Evolutionary conservation across 2,888 invertebrate species (phyloP), one percentile per base, ranked within the genome.

Genomic region (Trilocha varians): DNA sequence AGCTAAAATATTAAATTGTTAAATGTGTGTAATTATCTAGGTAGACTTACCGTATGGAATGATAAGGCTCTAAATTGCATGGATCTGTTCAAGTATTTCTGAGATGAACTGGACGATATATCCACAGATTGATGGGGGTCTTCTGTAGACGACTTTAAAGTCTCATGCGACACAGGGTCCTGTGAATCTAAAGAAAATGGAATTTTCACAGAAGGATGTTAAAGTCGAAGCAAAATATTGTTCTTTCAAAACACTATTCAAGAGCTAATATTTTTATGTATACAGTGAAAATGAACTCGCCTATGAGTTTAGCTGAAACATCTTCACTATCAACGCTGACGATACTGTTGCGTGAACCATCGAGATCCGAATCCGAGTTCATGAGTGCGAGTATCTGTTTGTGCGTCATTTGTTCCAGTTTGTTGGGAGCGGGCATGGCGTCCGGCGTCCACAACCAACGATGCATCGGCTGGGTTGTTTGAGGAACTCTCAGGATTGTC

Each of bases 401-500:
- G 16, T 39, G 35, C 15, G 32, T n/a, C 0, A 8, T 15, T 5
- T 16, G n/a, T 13, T 36, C 35, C 2, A 16, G 4, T n/a, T 32
- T 16, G 32, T 2, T 32, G 13, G 8, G n/a, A 16, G 13, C 9
- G 16, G 9, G 16, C 1, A 2, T 15, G 38, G 32, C 16, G 1
- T 11, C 11, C 3, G 38, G 35, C 2, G 13, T 5, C n/a, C 5
- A 13, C 15, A 33, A 13, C 11, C 25, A 38, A 13, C 34, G 15
- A 14, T 16, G 38, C 4, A 34, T 15, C 14, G 53, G 46, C 53
- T 49, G 79, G 73, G 16, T 89, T 87, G 70, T 91, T 54, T 91
- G 91, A 2, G 91, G 88, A 25, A 97, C 87, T n/a, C 97, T 90
- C 11, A 98, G 78, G 47, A 99, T 93, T 1, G 94, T 93, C 13